Conservation (phyloP, 2,797 vertebrate genomes). For the Melanotaenia maccullochi region DNA sequence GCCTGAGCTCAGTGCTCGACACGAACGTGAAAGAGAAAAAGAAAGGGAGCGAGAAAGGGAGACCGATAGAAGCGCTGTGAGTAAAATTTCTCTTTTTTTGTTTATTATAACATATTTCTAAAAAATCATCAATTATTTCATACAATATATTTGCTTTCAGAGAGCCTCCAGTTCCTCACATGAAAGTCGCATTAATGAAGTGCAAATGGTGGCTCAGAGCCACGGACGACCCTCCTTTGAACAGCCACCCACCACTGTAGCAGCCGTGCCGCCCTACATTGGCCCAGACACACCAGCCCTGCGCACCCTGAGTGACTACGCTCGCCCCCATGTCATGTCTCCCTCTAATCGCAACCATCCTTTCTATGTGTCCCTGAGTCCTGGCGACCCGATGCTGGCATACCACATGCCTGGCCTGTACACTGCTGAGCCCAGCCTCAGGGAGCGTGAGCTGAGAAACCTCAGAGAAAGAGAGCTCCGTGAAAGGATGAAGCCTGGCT, state of each 20-base stretch:
- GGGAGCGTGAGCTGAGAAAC: slow-evolving; percentile 93
- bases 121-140: slow-evolving; percentile 1
- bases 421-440: slow-evolving; percentile 90
- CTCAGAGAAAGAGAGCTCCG: slow-evolving; percentile 93
- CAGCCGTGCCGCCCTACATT: slow-evolving; percentile 95
- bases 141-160: slow-evolving; percentile 75
- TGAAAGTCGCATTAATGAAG: slow-evolving; percentile 90
- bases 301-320: slow-evolving; percentile 97
- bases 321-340: slow-evolving; percentile 97
- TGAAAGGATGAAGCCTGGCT: slow-evolving; percentile 98
- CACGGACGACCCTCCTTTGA: slow-evolving; percentile 93
- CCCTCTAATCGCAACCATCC: slow-evolving; percentile 96
- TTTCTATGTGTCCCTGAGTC: slow-evolving; percentile 95
- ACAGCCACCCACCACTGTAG: slow-evolving; percentile 91
- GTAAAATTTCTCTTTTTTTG: slow-evolving; percentile 53
- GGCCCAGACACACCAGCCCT: slow-evolving; percentile 95
- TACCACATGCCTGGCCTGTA: slow-evolving; percentile 98
- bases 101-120: neutral
- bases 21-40: slow-evolving; percentile 93
- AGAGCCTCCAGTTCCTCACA: slow-evolving; percentile 94
- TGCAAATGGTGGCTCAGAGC: slow-evolving; percentile 85
- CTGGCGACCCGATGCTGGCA: slow-evolving; percentile 92
- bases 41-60: slow-evolving; percentile 90
- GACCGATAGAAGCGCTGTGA: slow-evolving; percentile 90
- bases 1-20: slow-evolving; percentile 91